Evolutionary conservation across 2,888 invertebrate species (phyloP), one percentile per base, ranked within the genome.

Genomic region (Trichacis sp.): DNA sequence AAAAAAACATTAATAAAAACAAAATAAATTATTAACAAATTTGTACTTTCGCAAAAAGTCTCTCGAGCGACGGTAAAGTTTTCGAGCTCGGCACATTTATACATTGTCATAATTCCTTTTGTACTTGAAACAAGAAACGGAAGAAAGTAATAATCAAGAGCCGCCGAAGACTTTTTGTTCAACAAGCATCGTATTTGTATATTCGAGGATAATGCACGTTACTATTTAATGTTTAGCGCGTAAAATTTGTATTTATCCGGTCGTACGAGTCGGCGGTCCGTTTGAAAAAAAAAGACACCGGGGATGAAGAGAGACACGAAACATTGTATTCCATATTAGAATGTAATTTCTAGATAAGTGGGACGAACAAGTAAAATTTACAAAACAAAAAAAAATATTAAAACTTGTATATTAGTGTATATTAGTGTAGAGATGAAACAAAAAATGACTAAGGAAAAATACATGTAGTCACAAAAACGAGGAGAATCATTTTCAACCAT

Each of bases 391-490:
- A 79, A 78, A 76, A 80, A 78, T 82, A n/a, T n/a, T n/a, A n/a
- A n/a, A 83, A 83, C 82, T 83, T 84, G 83, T 83, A 84, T 84
- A 84, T 84, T 84, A 83, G 83, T 83, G 84, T 84, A 83, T 84
- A 84, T 24, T 24, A 24, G 24, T 24, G 24, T 24, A 24, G 24
- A 24, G 24, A 24, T 24, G 24, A 83, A 83, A 80, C 79, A 82
- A 81, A 83, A 82, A 81, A 79, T n/a, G 73, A 73, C 60, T 60
- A 65, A 46, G 60, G 57, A 65, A 61, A 33, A 33, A 24, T 11
- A 15, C 60, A 62, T 24, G 24, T 24, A 24, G 24, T 24, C 24
- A 24, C 24, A 57, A 62, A 66, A 66, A 66, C 58, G 68, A 72
- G 74, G 66, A 64, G 73, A 68, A 82, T 83, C 82, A 81, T 82